Evolutionary conservation across 2,888 invertebrate genomes (phyloP), one percentile per base, ranked within the genome.

Genomic region (Hedychridium roseum): DNA sequence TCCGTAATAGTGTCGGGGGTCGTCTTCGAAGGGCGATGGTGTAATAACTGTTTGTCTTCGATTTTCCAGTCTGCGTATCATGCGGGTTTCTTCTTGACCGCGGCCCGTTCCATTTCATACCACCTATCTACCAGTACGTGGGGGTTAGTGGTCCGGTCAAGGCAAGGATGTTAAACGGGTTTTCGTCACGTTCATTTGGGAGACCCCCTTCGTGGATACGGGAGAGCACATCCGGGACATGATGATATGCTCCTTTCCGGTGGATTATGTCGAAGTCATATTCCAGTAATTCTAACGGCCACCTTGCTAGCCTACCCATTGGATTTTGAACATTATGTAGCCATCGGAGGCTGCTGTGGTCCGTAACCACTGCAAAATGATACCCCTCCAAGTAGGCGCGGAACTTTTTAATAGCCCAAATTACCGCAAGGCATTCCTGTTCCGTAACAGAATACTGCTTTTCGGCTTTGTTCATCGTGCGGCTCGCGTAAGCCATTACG

Each of bases 301-400:
- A 37, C 5, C 15, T 12, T 0, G 36, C 36, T 6, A 60, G 21
- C 1, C 58, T 30, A 7, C 58, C 59, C 0, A 21, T 45, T 0
- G 61, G 60, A 21, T 64, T 47, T 21, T 48, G 47, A 1, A 61
- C 38, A 18, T 43, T 54, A 5, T 45, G 40, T 0, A 64, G 37
- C 66, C 60, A 67, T 0, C 43, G 39, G 1, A 66, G 30, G 16
- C 56, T 54, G 1, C 40, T 32, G 3, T 60, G 6, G 58, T 61
- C 3, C n/a, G n/a, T n/a, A n/a, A 53, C 42, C 2, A 61, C 53
- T 0, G 50, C 58, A 27, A 62, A 64, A 0, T 38, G 30, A 2
- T 45, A 32, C 0, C 57, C 60, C 18, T 62, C 60, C 0, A 67
- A 9, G 26, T 65, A 64, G 0, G 53, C 42, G 1, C 60, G 9